Base-by-base conservation (phyloP, 1,140 invertebrate genomes). In the Drosophila miranda region DNA sequence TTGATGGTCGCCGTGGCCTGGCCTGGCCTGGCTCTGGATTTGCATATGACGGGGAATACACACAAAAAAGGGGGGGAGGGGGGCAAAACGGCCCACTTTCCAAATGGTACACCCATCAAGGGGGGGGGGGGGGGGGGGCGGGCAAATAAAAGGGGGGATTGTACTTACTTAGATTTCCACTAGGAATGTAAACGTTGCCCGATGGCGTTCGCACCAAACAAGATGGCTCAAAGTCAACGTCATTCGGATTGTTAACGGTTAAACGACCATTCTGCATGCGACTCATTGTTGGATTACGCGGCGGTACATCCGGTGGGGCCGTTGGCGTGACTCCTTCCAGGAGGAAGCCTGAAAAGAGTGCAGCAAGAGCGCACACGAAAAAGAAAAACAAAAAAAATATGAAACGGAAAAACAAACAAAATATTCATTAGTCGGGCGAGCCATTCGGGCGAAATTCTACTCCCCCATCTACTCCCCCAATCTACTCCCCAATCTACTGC, bases 121-220 rank as follows among this genome's bases (percentile, higher is more conserved):
- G 23, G 23, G 23, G 23, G 4, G 5, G 4, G 4, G 5, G 4
- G 23, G 14, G 26, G 43, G 23, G 48, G 42, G 23, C 4, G 0
- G 16, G 16, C 16, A 16, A 16, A 16, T 16, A 16, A 23, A 52
- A 53, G 57, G 49, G 44, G n/a, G 28, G 51, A 21, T 34, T 45
- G 60, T 89, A 93, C 92, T 93, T 89, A 93, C 92, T 93, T 89
- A 93, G 81, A 89, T 93, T 93, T 95, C 95, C 95, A 92, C 95
- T 95, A 92, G 96, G 96, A 94, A 97, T 96, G 93, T 97, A 98
- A 90, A 97, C 96, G 93, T 96, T 97, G 89, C 96, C 97, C 68
- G 96, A 97, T 74, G 96, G 95, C 57, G 96, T 97, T 91, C 96
- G 94, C 79, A 97, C 96, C 80, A 98, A 94, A 92, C 96, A 98